Evolutionary conservation across 2,113 vertebrate species (phyloP).

Genomic region (Prolemur simus): DNA sequence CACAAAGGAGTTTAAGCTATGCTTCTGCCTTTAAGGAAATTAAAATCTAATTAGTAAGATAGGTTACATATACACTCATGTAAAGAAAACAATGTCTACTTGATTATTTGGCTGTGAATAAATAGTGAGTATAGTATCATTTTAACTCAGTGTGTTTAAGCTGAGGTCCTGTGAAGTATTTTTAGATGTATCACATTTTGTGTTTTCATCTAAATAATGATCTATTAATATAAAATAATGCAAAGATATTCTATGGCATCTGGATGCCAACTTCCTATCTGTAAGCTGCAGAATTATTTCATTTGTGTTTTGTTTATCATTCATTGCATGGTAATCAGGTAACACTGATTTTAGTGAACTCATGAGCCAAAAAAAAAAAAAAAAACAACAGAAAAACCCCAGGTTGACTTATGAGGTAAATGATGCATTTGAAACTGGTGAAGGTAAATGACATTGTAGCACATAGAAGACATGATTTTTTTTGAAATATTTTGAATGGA

Average conservation of each 20-base stretch:
- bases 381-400: background rate
- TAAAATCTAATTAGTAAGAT: background rate
- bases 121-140: background rate
- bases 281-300: background rate
- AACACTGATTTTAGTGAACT: constrained; percentile 28
- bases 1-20: background rate
- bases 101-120: background rate
- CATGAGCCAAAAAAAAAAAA: background rate
- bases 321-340: background rate
- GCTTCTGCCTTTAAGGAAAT: background rate
- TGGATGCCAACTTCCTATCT: background rate
- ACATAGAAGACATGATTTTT: background rate
- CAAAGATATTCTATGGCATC: background rate
- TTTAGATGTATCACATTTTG: background rate
- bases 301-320: background rate
- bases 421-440: background rate
- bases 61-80: background rate
- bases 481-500: background rate
- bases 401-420: background rate
- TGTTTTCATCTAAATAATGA: background rate
- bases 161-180: background rate
- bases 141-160: background rate
- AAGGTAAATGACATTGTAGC: background rate
- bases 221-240: background rate
- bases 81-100: background rate